These are phyloP conservation scores for Fulica atra DNA, from an alignment of 2,113 vertebrate genomes.

Conservation along the genomic window DNA sequence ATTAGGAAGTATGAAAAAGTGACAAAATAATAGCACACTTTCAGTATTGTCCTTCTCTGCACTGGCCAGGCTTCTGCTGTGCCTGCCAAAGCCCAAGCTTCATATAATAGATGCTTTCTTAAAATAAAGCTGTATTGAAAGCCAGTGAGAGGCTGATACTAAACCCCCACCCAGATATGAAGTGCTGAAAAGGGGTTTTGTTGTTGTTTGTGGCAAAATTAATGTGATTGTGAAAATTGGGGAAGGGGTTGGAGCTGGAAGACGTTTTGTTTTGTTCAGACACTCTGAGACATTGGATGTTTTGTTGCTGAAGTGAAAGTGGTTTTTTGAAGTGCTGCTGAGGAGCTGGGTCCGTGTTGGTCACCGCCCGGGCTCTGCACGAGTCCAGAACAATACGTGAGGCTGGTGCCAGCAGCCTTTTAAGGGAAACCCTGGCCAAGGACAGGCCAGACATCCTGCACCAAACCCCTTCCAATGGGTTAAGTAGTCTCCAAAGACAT, in stretches of 20 bases:
- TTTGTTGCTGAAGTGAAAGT: background rate
- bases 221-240: background rate
- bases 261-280: background rate
- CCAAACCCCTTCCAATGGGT: background rate
- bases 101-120: constrained; percentile 62
- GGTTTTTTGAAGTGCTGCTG: background rate
- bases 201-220: background rate
- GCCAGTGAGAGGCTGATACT: constrained; percentile 52
- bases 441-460: background rate
- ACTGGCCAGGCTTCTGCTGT: constrained; percentile 8
- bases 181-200: constrained; percentile 49
- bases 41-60: constrained; percentile 16
- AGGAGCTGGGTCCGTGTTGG: accelerated
- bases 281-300: background rate
- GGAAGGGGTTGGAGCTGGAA: background rate
- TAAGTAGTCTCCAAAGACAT: background rate
- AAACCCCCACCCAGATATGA: constrained; percentile 59
- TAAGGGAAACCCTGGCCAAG: background rate
- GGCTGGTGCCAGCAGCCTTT: background rate
- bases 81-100: constrained; percentile 43
- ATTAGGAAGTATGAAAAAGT: constrained; percentile 36
- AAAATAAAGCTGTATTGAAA: constrained; percentile 65
- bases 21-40: constrained; percentile 43
- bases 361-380: background rate
- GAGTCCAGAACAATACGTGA: background rate